A percentile compares a stretch with the other conserved stretches of the same genome.
These are phyloP conservation scores for Neotragus moschatus DNA, from an alignment of 2,113 vertebrate species.

Conservation along the genomic window DNA sequence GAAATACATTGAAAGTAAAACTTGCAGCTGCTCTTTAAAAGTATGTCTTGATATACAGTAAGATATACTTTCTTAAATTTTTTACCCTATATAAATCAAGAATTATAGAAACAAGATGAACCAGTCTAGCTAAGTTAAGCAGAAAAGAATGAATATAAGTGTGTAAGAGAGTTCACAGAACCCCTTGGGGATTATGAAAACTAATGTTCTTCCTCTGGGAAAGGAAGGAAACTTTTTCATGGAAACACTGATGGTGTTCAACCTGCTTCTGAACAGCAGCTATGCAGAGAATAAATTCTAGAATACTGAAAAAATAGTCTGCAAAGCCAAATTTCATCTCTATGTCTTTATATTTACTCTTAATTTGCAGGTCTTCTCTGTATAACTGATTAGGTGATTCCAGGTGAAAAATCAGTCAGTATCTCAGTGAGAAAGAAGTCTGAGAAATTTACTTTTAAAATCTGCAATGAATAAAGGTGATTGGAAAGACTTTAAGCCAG, in stretches of 20 bases:
- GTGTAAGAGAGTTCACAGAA: not conserved
- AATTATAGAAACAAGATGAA: not conserved
- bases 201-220: not conserved
- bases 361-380: not conserved
- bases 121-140: not conserved
- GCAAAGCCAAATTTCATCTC: not conserved
- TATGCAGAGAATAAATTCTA: not conserved
- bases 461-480: not conserved
- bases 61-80: not conserved
- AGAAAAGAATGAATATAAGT: not conserved
- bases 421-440: not conserved
- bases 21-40: not conserved
- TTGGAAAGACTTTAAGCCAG: not conserved
- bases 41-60: not conserved
- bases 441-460: not conserved
- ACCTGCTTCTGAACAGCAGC: not conserved
- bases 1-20: not conserved
- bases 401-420: not conserved
- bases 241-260: not conserved
- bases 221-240: not conserved
- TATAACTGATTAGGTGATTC: not conserved
- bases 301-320: not conserved
- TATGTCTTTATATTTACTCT: not conserved
- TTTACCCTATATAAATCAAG: not conserved
- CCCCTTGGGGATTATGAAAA: not conserved